Evolutionary conservation across 2,888 invertebrate species (phyloP).

Genomic region (Resseliella maxima): DNA sequence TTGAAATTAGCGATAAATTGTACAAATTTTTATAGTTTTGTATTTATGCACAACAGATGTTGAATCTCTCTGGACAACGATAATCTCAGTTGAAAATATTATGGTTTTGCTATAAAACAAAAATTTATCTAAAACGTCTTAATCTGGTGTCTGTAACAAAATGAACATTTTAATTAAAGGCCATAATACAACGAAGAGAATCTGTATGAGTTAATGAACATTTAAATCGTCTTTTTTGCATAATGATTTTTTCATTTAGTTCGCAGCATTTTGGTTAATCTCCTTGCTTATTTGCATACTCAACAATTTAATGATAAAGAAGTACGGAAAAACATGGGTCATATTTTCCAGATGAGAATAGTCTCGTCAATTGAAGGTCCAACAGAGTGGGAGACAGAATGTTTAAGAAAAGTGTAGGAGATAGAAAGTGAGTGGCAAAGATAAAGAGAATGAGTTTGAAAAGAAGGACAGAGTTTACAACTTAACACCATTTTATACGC

Average conservation of each 20-base stretch:
- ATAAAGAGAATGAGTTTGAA: too few species aligned
- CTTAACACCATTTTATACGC: slow-evolving; percentile 17
- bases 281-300: slow-evolving; percentile 19
- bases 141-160: neutral
- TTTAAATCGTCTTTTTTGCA: neutral
- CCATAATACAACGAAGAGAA: neutral
- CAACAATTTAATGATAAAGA: neutral
- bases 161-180: neutral
- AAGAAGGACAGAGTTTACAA: neutral
- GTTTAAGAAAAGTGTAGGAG: too few species aligned
- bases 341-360: neutral
- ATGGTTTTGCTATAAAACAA: too few species aligned
- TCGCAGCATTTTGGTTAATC: neutral
- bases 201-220: neutral
- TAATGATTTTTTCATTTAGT: slow-evolving; percentile 22
- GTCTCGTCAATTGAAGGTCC: neutral
- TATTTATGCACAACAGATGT: neutral
- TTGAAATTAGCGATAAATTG: too few species aligned
- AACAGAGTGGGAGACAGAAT: neutral
- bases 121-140: too few species aligned
- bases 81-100: neutral
- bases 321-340: slow-evolving; percentile 4
- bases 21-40: too few species aligned
- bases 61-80: neutral
- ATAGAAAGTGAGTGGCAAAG: too few species aligned